phyloP scores from a whole-genome alignment of 2,113 vertebrate species.

The Toxotes chatareus region DNA sequence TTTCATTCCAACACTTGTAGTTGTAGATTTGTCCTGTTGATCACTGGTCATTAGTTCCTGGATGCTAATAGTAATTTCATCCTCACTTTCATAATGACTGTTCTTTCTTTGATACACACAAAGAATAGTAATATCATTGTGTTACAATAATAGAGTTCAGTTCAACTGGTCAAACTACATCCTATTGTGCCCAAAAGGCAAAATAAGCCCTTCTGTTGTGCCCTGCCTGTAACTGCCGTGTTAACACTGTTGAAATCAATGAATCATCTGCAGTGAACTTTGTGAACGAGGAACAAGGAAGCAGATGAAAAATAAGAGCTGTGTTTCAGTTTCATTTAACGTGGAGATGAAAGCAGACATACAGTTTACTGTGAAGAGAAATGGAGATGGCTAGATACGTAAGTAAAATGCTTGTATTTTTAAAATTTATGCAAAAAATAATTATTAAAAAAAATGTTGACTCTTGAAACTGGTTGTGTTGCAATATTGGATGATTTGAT shows the following conservation, averaged over 20 bases:
- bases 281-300: constrained; percentile 29
- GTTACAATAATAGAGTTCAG: background rate
- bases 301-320: background rate
- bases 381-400: constrained; percentile 26
- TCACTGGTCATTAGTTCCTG: background rate
- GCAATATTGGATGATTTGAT: background rate
- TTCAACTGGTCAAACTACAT: constrained; percentile 1
- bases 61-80: background rate
- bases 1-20: background rate
- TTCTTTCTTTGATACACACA: background rate
- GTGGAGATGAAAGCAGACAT: background rate
- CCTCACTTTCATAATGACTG: constrained; percentile 27
- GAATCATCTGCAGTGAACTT: background rate
- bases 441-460: background rate
- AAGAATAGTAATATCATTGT: background rate
- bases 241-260: background rate
- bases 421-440: background rate
- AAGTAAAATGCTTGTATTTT: constrained; percentile 29
- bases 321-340: constrained; percentile 23
- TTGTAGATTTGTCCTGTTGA: background rate
- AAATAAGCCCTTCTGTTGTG: background rate
- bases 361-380: constrained; percentile 1
- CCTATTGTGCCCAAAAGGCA: background rate
- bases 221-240: background rate
- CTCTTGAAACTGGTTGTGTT: background rate